Base-by-base conservation (phyloP, 2,113 vertebrate species). In the Caracal caracal region DNA sequence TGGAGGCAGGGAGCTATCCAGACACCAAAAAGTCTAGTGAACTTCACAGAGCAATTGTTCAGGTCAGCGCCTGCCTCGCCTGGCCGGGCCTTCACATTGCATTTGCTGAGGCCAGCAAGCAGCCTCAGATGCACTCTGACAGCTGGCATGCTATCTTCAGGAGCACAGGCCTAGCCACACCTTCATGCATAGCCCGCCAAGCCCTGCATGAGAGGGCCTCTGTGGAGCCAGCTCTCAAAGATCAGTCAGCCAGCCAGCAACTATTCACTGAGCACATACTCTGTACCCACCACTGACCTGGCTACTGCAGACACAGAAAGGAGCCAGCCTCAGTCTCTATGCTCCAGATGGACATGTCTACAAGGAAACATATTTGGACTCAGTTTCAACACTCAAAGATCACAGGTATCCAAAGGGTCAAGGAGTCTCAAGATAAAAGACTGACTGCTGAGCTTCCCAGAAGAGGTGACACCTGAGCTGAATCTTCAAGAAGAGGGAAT, bases 31-130 rank as follows among this genome's bases (percentile, higher is more conserved):
- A 99, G 97, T 98, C 98, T 98, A 99, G 98, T 99, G 98, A 99
- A 99, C 98, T 98, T 99, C 98, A 99, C 98, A 98, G 95, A 98
- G 98, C 98, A 98, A 98, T 98, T 98, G 97, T 98, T 99, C 98
- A 99, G 98, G 99, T 99, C 98, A 99, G 98, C 94, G 98, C 98
- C 98, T 97, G 98, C 98, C 97, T 98, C 96, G 98, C 98, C 98
- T 98, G 97, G 96, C 93, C 70, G 96, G 98, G 98, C 98, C 98
- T 98, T 99, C 99, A 99, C 98, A 98, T 97, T 98, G 97, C 98
- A 99, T 99, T 99, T 99, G 98, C 98, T 95, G 91, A 99, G 98
- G 97, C 97, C 97, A 92, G 98, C 97, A 97, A 98, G 97, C 98
- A 98, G 97, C 96, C 95, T 98, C 97, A 98, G 98, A 99, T 99